These are phyloP conservation scores for Astropecten irregularis DNA, from an alignment of 53 echinoderm and acorn worm species.

Conservation along the genomic window DNA sequence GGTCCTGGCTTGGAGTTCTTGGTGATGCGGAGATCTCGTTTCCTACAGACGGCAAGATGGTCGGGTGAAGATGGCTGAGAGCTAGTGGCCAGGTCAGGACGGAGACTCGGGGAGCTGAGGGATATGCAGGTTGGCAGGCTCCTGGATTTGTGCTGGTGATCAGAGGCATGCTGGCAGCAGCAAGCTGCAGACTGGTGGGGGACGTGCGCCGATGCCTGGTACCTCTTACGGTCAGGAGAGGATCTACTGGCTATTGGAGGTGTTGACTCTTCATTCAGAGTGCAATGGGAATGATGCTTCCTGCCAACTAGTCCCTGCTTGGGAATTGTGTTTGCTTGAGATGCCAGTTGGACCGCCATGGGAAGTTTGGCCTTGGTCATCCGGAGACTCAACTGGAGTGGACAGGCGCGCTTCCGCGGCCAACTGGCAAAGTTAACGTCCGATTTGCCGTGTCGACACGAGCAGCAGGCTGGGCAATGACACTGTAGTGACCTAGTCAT, in stretches of 20 bases:
- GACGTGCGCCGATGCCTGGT: background rate
- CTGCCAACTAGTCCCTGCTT: background rate
- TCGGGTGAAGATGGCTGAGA: conserved; percentile 41
- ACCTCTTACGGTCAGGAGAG: background rate
- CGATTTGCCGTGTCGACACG: conserved; percentile 76
- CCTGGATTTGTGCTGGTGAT: conserved; percentile 26
- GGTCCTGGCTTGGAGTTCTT: conserved; percentile 14
- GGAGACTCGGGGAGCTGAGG: conserved; percentile 22
- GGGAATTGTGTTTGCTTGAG: conserved; percentile 8
- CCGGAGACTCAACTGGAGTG: conserved; percentile 74
- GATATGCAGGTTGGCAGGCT: conserved; percentile 70
- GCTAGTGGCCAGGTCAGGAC: background rate
- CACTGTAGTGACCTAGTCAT: conserved; percentile 40
- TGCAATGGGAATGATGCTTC: conserved; percentile 27
- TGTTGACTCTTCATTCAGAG: background rate
- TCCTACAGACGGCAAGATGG: conserved; percentile 36
- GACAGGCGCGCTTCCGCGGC: conserved; percentile 93
- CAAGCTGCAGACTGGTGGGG: background rate
- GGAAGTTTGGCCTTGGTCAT: conserved; percentile 61
- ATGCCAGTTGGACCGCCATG: conserved; percentile 64
- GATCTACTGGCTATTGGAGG: background rate
- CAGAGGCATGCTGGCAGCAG: conserved; percentile 37
- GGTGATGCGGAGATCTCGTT: conserved; percentile 17
- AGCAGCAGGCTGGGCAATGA: conserved; percentile 97
- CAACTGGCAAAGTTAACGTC: conserved; percentile 81